Conservation (phyloP, 2,797 vertebrate genomes). For the Platyrinchus mystaceus region DNA sequence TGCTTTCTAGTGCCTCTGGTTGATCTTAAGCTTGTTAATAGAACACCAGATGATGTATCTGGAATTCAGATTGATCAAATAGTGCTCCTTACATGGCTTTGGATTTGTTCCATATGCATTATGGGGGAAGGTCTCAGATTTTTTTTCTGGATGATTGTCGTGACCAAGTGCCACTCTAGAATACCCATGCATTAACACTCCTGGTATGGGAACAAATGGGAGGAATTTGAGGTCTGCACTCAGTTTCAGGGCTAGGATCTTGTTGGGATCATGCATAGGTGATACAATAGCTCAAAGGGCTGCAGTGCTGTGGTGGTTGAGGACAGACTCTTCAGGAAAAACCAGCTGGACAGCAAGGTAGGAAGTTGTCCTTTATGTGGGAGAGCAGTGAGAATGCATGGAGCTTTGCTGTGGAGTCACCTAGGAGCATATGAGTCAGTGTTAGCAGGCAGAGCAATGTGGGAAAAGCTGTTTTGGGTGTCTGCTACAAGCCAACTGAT, state of each 20-base stretch:
- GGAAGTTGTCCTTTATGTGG: neutral
- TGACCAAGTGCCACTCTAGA: neutral
- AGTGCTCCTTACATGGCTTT: neutral
- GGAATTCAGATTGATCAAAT: neutral
- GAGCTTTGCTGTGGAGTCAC: neutral
- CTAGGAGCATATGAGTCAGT: neutral
- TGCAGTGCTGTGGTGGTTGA: neutral
- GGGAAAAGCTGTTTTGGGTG: neutral
- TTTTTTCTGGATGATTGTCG: neutral
- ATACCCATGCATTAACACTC: neutral
- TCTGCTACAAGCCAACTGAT: neutral
- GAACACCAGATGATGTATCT: neutral
- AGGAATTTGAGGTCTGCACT: neutral
- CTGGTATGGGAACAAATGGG: neutral
- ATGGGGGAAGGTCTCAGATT: neutral
- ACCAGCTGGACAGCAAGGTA: neutral
- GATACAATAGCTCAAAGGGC: neutral
- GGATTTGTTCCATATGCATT: neutral
- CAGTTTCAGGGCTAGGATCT: neutral
- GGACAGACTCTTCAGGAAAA: conserved; percentile 9
- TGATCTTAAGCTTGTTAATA: neutral
- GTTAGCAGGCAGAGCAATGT: neutral
- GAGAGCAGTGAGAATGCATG: neutral
- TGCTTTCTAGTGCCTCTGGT: neutral
- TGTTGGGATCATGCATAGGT: neutral